Conservation (phyloP, 2,797 vertebrate species). For the Argyrosomus regius region DNA sequence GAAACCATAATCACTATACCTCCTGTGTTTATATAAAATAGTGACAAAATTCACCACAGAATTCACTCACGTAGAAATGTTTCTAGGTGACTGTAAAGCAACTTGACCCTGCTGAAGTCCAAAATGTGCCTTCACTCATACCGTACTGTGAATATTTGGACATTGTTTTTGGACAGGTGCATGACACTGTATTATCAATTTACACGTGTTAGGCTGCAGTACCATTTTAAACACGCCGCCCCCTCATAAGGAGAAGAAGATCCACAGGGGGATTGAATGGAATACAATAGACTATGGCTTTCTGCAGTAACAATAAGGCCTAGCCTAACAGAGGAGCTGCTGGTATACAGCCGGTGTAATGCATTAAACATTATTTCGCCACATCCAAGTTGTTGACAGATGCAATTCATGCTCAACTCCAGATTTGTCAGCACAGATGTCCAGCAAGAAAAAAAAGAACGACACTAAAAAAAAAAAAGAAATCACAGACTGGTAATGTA, state of each 20-base stretch:
- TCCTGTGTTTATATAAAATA: constrained; percentile 36
- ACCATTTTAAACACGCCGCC: constrained; percentile 69
- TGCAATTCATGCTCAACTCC: constrained; percentile 61
- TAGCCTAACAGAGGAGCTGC: constrained; percentile 55
- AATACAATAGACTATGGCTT: constrained; percentile 73
- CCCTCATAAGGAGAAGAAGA: constrained; percentile 64
- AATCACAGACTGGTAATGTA: constrained; percentile 12
- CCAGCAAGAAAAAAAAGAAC: constrained; percentile 20
- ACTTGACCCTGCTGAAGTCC: constrained; percentile 82
- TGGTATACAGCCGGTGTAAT: constrained; percentile 56
- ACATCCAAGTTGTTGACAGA: constrained; percentile 75
- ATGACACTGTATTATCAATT: constrained; percentile 52
- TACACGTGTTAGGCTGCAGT: constrained; percentile 69
- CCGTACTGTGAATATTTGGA: constrained; percentile 80
- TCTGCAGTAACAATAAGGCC: constrained; percentile 78
- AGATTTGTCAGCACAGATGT: constrained; percentile 58
- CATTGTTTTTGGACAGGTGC: constrained; percentile 20
- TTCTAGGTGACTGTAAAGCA: constrained; percentile 58
- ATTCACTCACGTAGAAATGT: not conserved
- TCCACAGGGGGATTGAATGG: constrained; percentile 64
- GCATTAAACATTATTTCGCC: constrained; percentile 74
- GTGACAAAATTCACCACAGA: constrained; percentile 16
- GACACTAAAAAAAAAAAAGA: constrained; percentile 16
- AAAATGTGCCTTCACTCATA: constrained; percentile 86
- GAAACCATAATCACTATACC: constrained; percentile 24